Percentiles rank a stretch among this genome's conserved stretches.
Evolutionary conservation across 2,888 invertebrate genomes (phyloP).

Genomic region (Troides helena): DNA sequence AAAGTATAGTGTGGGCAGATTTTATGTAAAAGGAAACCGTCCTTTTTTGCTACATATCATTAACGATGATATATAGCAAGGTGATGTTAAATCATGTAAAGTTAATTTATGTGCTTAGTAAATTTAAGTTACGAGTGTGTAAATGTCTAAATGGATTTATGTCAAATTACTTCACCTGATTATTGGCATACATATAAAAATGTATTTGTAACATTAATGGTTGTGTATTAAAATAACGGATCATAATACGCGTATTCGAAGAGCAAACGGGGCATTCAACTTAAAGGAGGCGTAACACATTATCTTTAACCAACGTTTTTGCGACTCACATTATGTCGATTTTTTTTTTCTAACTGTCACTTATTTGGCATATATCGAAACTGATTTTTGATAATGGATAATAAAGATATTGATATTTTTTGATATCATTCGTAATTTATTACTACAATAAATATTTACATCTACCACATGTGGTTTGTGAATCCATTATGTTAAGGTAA

Average conservation of each 20-base stretch:
- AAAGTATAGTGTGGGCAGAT: neutral
- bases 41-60: neutral
- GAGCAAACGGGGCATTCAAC: conserved; percentile 54
- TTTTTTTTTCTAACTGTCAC: conserved; percentile 50
- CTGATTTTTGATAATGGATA: neutral
- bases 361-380: conserved; percentile 30
- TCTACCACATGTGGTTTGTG: neutral
- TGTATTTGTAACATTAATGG: conserved; percentile 32
- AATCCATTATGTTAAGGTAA: neutral
- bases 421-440: neutral
- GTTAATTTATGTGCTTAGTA: neutral
- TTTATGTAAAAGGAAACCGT: neutral
- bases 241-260: conserved; percentile 39
- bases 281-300: conserved; percentile 47
- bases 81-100: conserved; percentile 9
- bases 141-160: neutral
- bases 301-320: conserved; percentile 48
- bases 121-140: neutral
- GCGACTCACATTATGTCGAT: conserved; percentile 37
- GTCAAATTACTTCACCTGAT: neutral
- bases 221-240: conserved; percentile 43
- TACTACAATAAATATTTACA: neutral
- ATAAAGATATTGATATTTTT: neutral
- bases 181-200: conserved; percentile 10
- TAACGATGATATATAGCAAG: neutral